Conservation (phyloP, 2,113 vertebrate species). For the Forbesichthys papilliferus region DNA sequence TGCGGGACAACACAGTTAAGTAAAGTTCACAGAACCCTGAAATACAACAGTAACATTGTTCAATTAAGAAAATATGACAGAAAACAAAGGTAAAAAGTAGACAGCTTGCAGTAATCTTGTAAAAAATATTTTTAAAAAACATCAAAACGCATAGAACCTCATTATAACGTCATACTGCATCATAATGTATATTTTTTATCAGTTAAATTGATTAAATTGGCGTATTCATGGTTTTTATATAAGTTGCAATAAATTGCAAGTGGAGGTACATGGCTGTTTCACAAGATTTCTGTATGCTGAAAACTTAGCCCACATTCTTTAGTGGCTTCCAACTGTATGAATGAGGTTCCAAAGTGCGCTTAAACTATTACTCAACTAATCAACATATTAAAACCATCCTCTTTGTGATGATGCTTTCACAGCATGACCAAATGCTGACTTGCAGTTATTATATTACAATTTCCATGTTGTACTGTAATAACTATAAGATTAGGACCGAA, state of each 20-base stretch:
- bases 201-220: too few species aligned
- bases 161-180: background rate
- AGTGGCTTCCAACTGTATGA: constrained; percentile 13
- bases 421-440: constrained; percentile 1
- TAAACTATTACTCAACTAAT: too few species aligned
- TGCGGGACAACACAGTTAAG: constrained; percentile 33
- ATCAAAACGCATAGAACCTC: constrained; percentile 20
- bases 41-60: constrained; percentile 15
- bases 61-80: background rate
- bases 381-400: constrained; percentile 26
- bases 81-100: background rate
- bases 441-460: background rate
- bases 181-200: too few species aligned
- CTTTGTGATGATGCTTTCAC: constrained; percentile 24
- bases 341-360: constrained; percentile 22
- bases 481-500: constrained; percentile 48
- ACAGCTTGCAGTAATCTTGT: constrained; percentile 1
- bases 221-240: background rate
- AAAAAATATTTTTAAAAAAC: background rate
- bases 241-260: background rate
- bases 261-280: too few species aligned
- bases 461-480: background rate
- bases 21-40: constrained; percentile 42
- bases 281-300: too few species aligned
- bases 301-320: background rate